Evolutionary conservation across 2,888 invertebrate genomes (phyloP), one percentile per base, ranked within the genome.

Genomic region (Stenchaetothrips biformis): DNA sequence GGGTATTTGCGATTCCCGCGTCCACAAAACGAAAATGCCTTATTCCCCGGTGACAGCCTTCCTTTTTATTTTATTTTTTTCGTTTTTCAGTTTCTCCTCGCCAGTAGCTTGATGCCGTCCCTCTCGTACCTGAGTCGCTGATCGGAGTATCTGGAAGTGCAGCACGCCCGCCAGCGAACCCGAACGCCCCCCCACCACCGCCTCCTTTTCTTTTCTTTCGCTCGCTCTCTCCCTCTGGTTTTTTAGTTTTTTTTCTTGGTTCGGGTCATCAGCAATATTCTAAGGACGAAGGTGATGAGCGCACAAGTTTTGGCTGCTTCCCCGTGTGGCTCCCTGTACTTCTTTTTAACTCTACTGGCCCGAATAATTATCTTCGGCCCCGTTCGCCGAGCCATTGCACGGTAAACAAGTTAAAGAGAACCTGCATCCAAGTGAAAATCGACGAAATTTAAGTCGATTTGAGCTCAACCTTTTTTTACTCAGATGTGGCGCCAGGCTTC

Each of bases 251-350:
- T 62, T 18, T 62, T 49, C 53, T 53, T 53, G 53, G 53, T 13
- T 37, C 37, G 53, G 53, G 53, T 53, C 53, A 53, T 53, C 53
- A 53, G 53, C 53, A 53, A 53, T 53, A 53, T 53, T 53, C 53
- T 13, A 16, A 53, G 53, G 1, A 53, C 13, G 9, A 53, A 7
- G 53, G 53, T 4, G 53, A 18, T 6, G 53, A 53, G 53, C 18
- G 16, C 4, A 18, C 11, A 53, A 18, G 53, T 53, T 53, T 18
- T 18, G 53, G 18, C 53, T 53, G 16, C 53, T 53, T n/a, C n/a
- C 53, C 67, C 67, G 21, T 67, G 67, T 67, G 67, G 67, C 67
- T 67, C 67, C 7, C 67, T 21, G n/a, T 67, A 21, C n/a, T 67
- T 67, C 67, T 67, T 67, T 67, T 67, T 21, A n/a, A n/a, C n/a